Base-by-base conservation (phyloP, 2,113 vertebrate genomes). In the Eclectus roratus region DNA sequence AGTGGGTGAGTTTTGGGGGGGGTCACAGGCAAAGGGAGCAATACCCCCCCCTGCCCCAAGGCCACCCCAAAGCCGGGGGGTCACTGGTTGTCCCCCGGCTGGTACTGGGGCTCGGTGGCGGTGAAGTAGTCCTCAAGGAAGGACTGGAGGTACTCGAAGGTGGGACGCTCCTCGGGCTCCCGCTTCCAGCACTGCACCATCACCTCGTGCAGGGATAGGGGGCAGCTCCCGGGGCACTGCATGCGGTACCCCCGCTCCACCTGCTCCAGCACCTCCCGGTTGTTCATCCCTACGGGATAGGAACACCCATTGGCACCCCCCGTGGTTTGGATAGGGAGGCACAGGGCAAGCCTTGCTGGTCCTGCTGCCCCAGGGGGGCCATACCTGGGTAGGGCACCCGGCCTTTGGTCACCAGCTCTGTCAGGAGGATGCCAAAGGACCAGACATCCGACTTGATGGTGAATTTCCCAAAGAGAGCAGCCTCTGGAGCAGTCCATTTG, bases 101-200 rank as follows among this genome's bases (percentile, higher is more conserved):
- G 99, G 97, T 99, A 99, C 98, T 99, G 99, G 88, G 99, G 99
- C 96, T 99, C 99, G 4, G 99, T 99, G 96, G 99, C 99, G 1
- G 99, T 99, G 97, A 99, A 99, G 94, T 99, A 99, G 96, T 99
- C 99, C 97, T 99, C 99, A 64, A 99, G 98, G 97, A 99, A 99
- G 93, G 99, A 98, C 97, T 99, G 99, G 96, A 99, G 98, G 97
- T 99, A 99, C 96, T 99, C 99, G 20, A 99, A 99, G 85, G 99
- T 99, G 96, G 99, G 99, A 17, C 99, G 98, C 85, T 99, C 99
- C 61, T 99, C 99, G 0, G 99, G 98, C 9, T 99, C 99, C 87
- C 99, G 98, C 87, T 97, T 98, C 99, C 99, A 99, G 97, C 99
- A 99, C 98, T 99, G 99, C 96, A 99, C 31, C 99, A 99, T 99